Conservation (phyloP, 2,113 vertebrate genomes). For the Montifringilla adamsi region DNA sequence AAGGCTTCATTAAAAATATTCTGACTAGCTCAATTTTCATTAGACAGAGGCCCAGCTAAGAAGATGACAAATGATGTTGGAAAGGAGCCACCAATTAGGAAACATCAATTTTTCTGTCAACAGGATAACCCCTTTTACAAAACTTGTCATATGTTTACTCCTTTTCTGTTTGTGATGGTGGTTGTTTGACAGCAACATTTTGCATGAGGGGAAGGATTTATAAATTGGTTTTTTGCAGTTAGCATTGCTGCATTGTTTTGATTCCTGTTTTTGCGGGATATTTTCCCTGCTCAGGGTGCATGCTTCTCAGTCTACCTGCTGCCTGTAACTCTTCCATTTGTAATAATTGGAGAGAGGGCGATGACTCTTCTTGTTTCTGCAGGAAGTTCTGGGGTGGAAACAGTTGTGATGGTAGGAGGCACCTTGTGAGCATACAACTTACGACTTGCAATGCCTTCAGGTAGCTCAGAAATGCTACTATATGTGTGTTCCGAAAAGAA, state of each 20-base stretch:
- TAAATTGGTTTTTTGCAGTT: neutral
- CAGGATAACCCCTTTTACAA: neutral
- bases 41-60: neutral
- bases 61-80: neutral
- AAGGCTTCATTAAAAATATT: neutral
- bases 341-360: neutral
- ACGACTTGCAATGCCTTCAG: neutral
- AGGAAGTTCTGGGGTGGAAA: neutral
- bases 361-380: neutral
- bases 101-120: slow-evolving; percentile 28
- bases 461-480: neutral
- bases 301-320: neutral
- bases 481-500: neutral
- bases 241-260: neutral
- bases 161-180: slow-evolving; percentile 14
- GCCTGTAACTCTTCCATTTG: neutral
- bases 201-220: neutral
- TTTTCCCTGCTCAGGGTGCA: neutral
- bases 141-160: slow-evolving; percentile 19
- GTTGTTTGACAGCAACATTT: slow-evolving; percentile 26
- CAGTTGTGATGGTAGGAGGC: neutral
- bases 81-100: slow-evolving; percentile 1
- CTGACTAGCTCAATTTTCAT: neutral
- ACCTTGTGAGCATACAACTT: neutral
- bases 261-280: neutral